Evolutionary conservation across 2,797 vertebrate species (phyloP).

Genomic region (Sebastolobus alascanus): DNA sequence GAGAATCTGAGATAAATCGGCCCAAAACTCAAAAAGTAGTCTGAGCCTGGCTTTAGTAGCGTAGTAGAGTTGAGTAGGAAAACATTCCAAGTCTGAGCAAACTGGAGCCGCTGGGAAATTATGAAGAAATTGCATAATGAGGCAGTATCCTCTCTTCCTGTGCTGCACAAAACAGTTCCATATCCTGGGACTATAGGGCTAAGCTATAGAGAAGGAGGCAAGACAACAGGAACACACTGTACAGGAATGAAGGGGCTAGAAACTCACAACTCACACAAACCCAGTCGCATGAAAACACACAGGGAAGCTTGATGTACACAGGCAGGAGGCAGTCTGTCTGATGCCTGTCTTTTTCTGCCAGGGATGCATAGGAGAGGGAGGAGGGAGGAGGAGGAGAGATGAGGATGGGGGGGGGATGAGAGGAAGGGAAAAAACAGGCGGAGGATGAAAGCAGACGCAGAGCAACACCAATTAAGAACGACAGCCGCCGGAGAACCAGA

Average conservation of each 20-base stretch:
- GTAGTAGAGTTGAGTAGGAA: constrained; percentile 4
- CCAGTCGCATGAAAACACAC: constrained; percentile 46
- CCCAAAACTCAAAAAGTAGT: neutral
- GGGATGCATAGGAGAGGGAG: constrained; percentile 49
- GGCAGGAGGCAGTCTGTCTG: constrained; percentile 63
- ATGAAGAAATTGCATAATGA: constrained; percentile 20
- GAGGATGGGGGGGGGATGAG: constrained; percentile 20
- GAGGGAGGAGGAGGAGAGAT: constrained; percentile 30
- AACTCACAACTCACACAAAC: constrained; percentile 46
- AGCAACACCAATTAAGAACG: constrained; percentile 80
- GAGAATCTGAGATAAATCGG: no score
- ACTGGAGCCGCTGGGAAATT: constrained; percentile 2
- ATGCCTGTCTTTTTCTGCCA: constrained; percentile 70
- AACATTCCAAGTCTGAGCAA: constrained; percentile 12
- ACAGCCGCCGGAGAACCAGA: constrained; percentile 76
- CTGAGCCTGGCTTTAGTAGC: neutral
- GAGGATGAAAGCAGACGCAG: constrained; percentile 77
- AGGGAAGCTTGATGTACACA: constrained; percentile 55
- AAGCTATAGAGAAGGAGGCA: constrained; percentile 34
- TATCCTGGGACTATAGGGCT: constrained; percentile 26
- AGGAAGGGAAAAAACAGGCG: constrained; percentile 39
- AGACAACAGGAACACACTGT: constrained; percentile 51
- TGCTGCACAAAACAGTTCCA: constrained; percentile 23
- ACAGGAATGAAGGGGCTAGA: constrained; percentile 51
- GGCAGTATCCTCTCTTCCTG: constrained; percentile 22